phyloP scores from a whole-genome alignment of 2,113 vertebrate genomes.

The Calidris pygmaea region DNA sequence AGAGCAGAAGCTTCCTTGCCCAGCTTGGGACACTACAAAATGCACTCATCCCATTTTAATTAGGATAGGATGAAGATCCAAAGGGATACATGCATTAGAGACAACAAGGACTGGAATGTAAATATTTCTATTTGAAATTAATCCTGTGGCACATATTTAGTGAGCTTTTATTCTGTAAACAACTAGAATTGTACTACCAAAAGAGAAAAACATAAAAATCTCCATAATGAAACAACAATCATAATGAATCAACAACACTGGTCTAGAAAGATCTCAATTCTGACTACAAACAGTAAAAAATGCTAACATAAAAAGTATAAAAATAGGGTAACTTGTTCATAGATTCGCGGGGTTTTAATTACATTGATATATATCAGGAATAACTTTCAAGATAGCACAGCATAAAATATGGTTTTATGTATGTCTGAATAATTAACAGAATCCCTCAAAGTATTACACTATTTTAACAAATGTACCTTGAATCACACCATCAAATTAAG shows the following conservation, averaged over 20 bases:
- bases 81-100: not conserved
- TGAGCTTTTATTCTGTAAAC: not conserved
- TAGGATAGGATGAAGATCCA: not conserved
- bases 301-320: not conserved
- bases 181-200: not conserved
- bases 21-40: not conserved
- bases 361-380: not conserved
- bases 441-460: not conserved
- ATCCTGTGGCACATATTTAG: not conserved
- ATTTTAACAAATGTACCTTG: not conserved
- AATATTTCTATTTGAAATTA: not conserved
- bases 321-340: not conserved
- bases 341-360: not conserved
- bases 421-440: not conserved
- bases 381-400: not conserved
- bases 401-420: not conserved
- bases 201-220: not conserved
- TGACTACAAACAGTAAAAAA: not conserved
- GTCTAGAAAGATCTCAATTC: not conserved
- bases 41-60: not conserved
- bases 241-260: not conserved
- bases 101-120: not conserved
- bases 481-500: not conserved
- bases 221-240: not conserved
- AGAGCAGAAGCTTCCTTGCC: not conserved